phyloP scores from a whole-genome alignment of 37 sponge, comb jelly and placozoan species.

The Dysidea cf. avara region DNA sequence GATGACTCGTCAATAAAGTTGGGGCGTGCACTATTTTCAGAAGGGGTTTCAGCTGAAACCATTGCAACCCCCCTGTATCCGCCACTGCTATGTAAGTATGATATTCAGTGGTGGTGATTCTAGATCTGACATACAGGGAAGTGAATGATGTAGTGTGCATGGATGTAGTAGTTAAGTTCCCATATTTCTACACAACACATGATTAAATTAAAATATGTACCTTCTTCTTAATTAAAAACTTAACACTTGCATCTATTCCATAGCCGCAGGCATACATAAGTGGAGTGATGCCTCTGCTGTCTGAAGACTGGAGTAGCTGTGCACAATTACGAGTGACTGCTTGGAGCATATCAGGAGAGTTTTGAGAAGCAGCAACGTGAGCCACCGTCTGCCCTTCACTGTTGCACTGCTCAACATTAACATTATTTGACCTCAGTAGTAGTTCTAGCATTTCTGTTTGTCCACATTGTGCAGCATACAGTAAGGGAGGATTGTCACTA shows the following conservation, averaged over 20 bases:
- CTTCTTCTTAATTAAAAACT: constrained; percentile 72
- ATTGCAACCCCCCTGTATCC: too few species aligned
- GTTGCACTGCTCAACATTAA: neutral
- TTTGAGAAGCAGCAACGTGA: neutral
- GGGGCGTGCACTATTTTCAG: too few species aligned
- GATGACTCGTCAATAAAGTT: too few species aligned
- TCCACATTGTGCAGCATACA: neutral
- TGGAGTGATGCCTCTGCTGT: constrained; percentile 65
- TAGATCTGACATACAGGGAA: too few species aligned
- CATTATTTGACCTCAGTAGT: neutral
- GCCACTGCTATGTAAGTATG: too few species aligned
- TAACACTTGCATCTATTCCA: constrained; percentile 45
- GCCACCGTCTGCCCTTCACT: neutral
- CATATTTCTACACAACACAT: too few species aligned
- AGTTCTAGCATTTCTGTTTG: neutral
- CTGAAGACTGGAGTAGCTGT: constrained; percentile 46
- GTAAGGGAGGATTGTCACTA: neutral
- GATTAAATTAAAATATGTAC: constrained; percentile 23
- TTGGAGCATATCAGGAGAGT: neutral
- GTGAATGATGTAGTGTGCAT: too few species aligned
- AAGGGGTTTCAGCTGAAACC: too few species aligned
- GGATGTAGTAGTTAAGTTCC: too few species aligned
- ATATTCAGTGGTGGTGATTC: too few species aligned
- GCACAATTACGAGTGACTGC: neutral
- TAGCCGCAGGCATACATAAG: constrained; percentile 70